Evolutionary conservation across 1,140 invertebrate genomes (phyloP).

Genomic region (Ceratina calcarata): DNA sequence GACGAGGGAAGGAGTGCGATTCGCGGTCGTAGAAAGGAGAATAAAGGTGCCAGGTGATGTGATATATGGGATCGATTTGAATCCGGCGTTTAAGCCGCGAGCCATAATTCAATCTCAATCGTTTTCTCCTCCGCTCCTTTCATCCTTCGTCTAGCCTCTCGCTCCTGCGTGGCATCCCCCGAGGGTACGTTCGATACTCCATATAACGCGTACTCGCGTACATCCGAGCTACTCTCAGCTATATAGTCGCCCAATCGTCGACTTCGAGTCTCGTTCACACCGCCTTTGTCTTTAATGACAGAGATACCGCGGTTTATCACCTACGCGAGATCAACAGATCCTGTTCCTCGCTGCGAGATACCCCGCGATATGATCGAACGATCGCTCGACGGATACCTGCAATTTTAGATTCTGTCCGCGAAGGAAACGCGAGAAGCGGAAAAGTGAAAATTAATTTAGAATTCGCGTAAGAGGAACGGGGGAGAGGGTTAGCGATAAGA

Average conservation of each 20-base stretch:
- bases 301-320: constrained; percentile 28
- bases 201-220: constrained; percentile 57
- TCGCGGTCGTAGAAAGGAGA: constrained; percentile 57
- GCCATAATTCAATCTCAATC: constrained; percentile 66
- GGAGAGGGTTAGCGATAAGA: background rate
- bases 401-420: background rate
- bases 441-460: constrained; percentile 12
- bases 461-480: too few species aligned
- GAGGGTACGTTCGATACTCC: constrained; percentile 58
- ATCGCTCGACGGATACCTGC: background rate
- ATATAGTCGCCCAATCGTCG: constrained; percentile 42
- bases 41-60: constrained; percentile 65
- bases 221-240: constrained; percentile 57
- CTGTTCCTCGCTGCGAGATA: too few species aligned
- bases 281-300: constrained; percentile 38
- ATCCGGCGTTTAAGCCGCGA: constrained; percentile 62
- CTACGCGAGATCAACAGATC: background rate
- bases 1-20: constrained; percentile 12
- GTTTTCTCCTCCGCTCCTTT: constrained; percentile 43
- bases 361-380: background rate
- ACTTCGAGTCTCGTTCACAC: constrained; percentile 41
- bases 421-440: background rate
- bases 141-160: background rate
- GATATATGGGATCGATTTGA: constrained; percentile 68
- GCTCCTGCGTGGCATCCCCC: constrained; percentile 32